Conservation (phyloP, 2,888 invertebrate species). For the Tribolium freemani region DNA sequence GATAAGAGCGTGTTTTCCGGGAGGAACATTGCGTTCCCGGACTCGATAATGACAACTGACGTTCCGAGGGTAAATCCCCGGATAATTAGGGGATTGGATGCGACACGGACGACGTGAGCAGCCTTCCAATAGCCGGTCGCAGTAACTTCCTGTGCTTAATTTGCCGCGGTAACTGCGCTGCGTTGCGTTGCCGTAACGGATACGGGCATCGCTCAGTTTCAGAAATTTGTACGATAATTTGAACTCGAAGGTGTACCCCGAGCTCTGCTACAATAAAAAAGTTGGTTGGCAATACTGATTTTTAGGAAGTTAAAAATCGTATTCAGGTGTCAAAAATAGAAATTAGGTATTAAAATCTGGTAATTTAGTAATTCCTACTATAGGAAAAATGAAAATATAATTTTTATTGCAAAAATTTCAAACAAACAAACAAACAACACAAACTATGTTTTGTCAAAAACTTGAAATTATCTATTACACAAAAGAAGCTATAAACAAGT, state of each 20-base stretch:
- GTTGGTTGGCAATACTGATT: too few relatives aligned
- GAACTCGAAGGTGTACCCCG: conserved; percentile 86
- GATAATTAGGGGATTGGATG: conserved; percentile 91
- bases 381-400: too few relatives aligned
- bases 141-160: conserved; percentile 81
- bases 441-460: too few relatives aligned
- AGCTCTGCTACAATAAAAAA: conserved; percentile 71
- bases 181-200: conserved; percentile 83
- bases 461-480: too few relatives aligned
- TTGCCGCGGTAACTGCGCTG: conserved; percentile 83
- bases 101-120: conserved; percentile 77
- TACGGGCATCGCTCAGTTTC: conserved; percentile 80
- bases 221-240: conserved; percentile 88
- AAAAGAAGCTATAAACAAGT: too few relatives aligned
- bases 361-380: too few relatives aligned
- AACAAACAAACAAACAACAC: too few relatives aligned
- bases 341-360: too few relatives aligned
- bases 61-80: conserved; percentile 90
- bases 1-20: conserved; percentile 81
- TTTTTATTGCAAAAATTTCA: too few relatives aligned
- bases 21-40: conserved; percentile 70
- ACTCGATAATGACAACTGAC: conserved; percentile 73
- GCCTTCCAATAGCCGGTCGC: conserved; percentile 84
- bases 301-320: too few relatives aligned
- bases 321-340: too few relatives aligned